Evolutionary conservation across 2,888 invertebrate genomes (phyloP).

Genomic region (Drosophila incognita): DNA sequence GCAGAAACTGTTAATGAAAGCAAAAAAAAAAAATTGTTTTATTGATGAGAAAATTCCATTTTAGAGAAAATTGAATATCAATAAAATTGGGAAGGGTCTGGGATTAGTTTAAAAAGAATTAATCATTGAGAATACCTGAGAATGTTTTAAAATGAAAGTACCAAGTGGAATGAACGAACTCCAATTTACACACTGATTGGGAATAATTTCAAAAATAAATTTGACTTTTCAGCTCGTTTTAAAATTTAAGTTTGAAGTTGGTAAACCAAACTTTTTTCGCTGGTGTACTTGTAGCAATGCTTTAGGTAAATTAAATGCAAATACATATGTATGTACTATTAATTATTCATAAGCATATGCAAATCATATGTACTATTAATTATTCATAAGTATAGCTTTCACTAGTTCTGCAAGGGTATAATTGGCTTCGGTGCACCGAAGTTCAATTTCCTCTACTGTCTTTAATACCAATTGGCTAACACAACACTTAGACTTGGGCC

Average conservation of each 20-base stretch:
- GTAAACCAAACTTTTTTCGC: no score
- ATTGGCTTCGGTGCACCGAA: conserved; percentile 9
- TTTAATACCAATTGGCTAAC: conserved; percentile 45
- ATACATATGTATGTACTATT: neutral
- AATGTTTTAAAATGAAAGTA: neutral
- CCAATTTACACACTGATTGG: no score
- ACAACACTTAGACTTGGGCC: conserved; percentile 21
- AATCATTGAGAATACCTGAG: neutral
- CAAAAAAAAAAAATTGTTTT: neutral
- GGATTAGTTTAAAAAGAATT: neutral
- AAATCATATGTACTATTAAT: neutral
- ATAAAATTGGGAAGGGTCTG: neutral
- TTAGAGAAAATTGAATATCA: neutral
- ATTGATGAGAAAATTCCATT: neutral
- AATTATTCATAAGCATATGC: no score
- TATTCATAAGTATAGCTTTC: neutral
- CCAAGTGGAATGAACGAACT: neutral
- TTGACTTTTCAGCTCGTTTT: no score
- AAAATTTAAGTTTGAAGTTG: neutral
- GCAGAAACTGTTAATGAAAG: conserved; percentile 6
- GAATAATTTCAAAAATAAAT: no score
- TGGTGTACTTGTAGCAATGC: neutral
- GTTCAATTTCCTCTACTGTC: neutral
- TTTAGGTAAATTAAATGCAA: neutral
- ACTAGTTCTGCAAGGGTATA: conserved; percentile 11